These are phyloP conservation scores for Thamnaconus septentrionalis DNA, from an alignment of 2,113 vertebrate species.

Conservation along the genomic window DNA sequence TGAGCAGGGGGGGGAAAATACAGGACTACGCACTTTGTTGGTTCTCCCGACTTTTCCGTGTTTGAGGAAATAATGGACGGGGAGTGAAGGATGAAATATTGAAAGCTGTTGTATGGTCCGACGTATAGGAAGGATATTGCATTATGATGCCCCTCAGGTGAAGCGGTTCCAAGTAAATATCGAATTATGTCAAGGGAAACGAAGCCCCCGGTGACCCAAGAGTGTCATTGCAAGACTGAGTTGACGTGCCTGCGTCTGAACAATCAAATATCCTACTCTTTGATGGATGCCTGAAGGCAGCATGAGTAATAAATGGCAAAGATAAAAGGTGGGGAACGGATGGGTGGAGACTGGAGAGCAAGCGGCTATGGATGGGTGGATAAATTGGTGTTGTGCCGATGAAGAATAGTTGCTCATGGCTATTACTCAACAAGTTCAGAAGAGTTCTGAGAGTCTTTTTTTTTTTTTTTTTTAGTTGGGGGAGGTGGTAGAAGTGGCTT, in stretches of 20 bases:
- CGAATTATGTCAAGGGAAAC: background rate
- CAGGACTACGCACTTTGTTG: slow-evolving; percentile 75
- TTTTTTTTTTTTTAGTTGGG: background rate
- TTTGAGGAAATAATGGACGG: slow-evolving; percentile 62
- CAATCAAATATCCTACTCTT: slow-evolving; percentile 1
- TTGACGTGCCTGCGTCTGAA: background rate
- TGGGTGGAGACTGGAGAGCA: slow-evolving; percentile 11
- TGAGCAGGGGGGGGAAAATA: slow-evolving; percentile 60
- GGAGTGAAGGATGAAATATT: slow-evolving; percentile 70
- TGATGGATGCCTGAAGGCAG: slow-evolving; percentile 33
- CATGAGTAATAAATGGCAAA: slow-evolving; percentile 24
- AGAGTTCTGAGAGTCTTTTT: slow-evolving; percentile 28
- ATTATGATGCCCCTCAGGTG: slow-evolving; percentile 5
- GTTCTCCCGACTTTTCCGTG: slow-evolving; percentile 13
- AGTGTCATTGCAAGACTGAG: background rate
- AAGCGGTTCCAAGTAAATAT: slow-evolving; percentile 20
- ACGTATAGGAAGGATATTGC: slow-evolving; percentile 15
- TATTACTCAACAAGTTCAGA: slow-evolving; percentile 58
- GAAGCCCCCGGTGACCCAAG: background rate
- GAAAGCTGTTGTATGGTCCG: slow-evolving; percentile 38
- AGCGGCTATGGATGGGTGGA: slow-evolving; percentile 20
- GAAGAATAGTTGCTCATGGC: slow-evolving; percentile 29
- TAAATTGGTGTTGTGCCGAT: slow-evolving; percentile 39
- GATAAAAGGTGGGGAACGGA: slow-evolving; percentile 6
- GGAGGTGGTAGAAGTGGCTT: slow-evolving; percentile 20